phyloP scores from a whole-genome alignment of 1,140 invertebrate genomes.

The Chlorops oryzae region DNA sequence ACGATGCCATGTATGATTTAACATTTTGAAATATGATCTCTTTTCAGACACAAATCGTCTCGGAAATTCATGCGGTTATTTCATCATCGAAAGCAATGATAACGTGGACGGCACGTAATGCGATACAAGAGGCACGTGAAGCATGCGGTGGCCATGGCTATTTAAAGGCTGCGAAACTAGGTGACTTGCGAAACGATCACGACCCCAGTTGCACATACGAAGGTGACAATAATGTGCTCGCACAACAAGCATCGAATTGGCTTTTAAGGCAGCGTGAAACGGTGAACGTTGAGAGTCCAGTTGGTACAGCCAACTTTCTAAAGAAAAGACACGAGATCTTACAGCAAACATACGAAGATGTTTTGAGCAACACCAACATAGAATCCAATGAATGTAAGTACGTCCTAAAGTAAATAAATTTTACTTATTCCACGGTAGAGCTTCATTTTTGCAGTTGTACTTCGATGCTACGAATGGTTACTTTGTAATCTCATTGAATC shows the following conservation, averaged over 20 bases:
- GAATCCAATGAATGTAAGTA: slow-evolving; percentile 58
- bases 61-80: slow-evolving; percentile 88
- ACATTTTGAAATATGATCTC: too few species aligned
- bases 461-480: slow-evolving; percentile 75
- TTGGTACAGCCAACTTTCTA: slow-evolving; percentile 60
- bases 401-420: too few species aligned
- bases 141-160: slow-evolving; percentile 74
- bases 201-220: slow-evolving; percentile 93
- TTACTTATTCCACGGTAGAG: slow-evolving; percentile 4
- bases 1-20: too few species aligned
- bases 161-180: slow-evolving; percentile 64
- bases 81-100: slow-evolving; percentile 81
- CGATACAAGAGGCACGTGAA: slow-evolving; percentile 83
- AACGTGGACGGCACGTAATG: slow-evolving; percentile 76
- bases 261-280: slow-evolving; percentile 61
- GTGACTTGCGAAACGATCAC: slow-evolving; percentile 78
- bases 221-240: slow-evolving; percentile 91
- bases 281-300: slow-evolving; percentile 54
- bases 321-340: slow-evolving; percentile 51
- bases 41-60: slow-evolving; percentile 59
- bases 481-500: slow-evolving; percentile 69
- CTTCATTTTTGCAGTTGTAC: slow-evolving; percentile 58
- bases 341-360: slow-evolving; percentile 49
- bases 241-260: slow-evolving; percentile 92
- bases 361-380: slow-evolving; percentile 45